Evolutionary conservation across 1,140 invertebrate species (phyloP), one percentile per base, ranked within the genome.

Genomic region (Temnothorax longispinosus): DNA sequence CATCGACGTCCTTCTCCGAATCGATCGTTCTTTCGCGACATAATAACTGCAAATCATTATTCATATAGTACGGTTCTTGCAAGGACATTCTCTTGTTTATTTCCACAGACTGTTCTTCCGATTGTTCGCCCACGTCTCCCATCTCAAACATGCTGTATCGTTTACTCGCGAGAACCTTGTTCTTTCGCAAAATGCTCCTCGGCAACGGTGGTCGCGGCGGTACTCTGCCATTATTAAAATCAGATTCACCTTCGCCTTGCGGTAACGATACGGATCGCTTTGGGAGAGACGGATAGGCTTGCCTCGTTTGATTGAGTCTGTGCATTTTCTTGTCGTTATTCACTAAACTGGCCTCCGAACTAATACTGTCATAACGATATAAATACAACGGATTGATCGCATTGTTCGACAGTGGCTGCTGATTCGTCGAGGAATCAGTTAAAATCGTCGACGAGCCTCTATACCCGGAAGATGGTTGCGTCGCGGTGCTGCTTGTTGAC

Each of bases 131-230:
- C 56, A 96, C 96, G 6, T 94, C 94, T 13, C 95, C 95, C 93
- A 97, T 96, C 94, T 98, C 98, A 92, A 98, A 97, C 97, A 98
- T 98, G 85, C 97, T 98, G 91, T 97, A 98, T 52, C 97, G 95
- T 94, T 98, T 98, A 44, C 94, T 96, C 32, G 96, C 95, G 7
- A 96, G 90, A 56, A 93, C 94, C 75, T 95, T 96, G 90, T 96
- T 97, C 92, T 97, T 97, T 50, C 97, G 94, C 72, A 97, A 95
- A 93, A 98, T 98, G 88, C 97, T 96, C 88, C 96, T 96, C 7
- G 97, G 97, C 85, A 97, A 93, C 6, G 97, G 97, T 54, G 97
- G 97, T 89, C 97, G 95, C 4, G 97, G 97, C 27, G 97, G 97
- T 35, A 96, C 93, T 92, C 96, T 97, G 18, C 91, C 89, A 69